Base-by-base conservation (phyloP, 53 echinoderm and acorn worm species). In the Luidia sarsii region DNA sequence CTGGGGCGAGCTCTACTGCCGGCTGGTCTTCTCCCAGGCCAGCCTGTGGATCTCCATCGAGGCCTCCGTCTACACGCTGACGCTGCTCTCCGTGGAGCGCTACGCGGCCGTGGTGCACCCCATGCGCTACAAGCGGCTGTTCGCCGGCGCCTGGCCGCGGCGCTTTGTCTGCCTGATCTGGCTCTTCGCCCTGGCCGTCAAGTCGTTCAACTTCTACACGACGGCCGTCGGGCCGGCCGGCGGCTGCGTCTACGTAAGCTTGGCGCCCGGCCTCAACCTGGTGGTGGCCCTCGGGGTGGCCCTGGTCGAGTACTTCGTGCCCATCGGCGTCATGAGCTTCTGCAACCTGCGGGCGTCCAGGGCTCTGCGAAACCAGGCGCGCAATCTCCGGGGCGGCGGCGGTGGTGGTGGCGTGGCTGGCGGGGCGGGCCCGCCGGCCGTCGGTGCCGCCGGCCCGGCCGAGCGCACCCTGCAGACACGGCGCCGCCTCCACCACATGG, bases 1-100 rank as follows among this genome's bases (percentile, higher is more conserved):
- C 41, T 67, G 69, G 68, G 86, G 86, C 9, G 35, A 79, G 36
- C n/a, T 80, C 53, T 86, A 86, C 80, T 86, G 86, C 41, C 57
- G 61, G 13, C 2, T 86, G 34, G 59, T 86, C 6, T 62, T 48
- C 48, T 55, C 48, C 24, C 56, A 57, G 35, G 28, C 61, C 8
- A 45, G 80, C n/a, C 69, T 80, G 57, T 86, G 80, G 80, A 68
- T 86, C 22, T 68, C 80, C 5, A 86, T 80, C 33, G 80, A 67
- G 36, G 86, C 86, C 7, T 83, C 83, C 34, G 61, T 83, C 3
- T 83, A 70, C 70, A 83, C 83, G 1, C 62, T 83, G 46, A 83
- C 83, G 4, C 23, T 70, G 29, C 49, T 83, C 0, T 70, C 83
- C 0, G 48, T 83, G 18, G 83, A 83, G 62, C 70, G 83, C 1